Conservation (phyloP, 2,113 vertebrate genomes). For the Corynorhinus townsendii region DNA sequence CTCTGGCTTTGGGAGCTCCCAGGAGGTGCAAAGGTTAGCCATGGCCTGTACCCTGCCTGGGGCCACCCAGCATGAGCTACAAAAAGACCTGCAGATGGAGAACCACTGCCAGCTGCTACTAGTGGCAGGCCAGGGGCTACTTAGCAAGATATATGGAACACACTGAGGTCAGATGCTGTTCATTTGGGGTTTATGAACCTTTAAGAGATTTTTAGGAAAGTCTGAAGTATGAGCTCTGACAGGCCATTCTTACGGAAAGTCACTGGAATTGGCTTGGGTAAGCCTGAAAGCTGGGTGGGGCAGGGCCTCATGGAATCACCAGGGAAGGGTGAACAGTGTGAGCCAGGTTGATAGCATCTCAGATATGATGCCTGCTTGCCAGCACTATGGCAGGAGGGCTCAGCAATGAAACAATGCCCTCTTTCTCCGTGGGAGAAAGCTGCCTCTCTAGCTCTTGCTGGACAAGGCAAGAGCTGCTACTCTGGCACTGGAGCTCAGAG, state of each 20-base stretch:
- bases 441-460: not conserved
- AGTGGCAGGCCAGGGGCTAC: not conserved
- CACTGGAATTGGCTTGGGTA: not conserved
- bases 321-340: not conserved
- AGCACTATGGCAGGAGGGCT: not conserved
- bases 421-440: not conserved
- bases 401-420: not conserved
- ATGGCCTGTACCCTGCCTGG: not conserved
- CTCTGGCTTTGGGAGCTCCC: not conserved
- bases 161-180: not conserved
- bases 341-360: not conserved
- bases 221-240: not conserved
- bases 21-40: not conserved
- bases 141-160: not conserved
- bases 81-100: not conserved
- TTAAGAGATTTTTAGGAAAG: not conserved
- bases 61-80: not conserved
- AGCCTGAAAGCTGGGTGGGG: not conserved
- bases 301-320: not conserved
- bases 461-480: not conserved
- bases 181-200: not conserved
- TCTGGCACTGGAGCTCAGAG: not conserved
- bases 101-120: not conserved
- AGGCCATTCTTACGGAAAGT: not conserved
- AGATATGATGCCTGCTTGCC: not conserved